Evolutionary conservation across 1,140 invertebrate genomes (phyloP).

Genomic region (Microplitis mediator): DNA sequence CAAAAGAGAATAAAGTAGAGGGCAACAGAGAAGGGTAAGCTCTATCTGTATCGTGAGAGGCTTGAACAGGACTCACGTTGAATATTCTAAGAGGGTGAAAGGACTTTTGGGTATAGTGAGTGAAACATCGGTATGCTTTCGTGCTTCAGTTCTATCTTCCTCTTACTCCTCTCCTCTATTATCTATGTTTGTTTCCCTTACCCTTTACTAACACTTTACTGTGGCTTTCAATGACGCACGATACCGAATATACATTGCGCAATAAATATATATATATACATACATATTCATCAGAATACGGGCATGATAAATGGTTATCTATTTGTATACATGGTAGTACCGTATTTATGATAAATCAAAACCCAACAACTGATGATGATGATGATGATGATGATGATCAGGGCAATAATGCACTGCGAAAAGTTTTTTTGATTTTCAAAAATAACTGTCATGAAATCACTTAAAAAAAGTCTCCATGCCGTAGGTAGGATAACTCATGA

Average conservation of each 20-base stretch:
- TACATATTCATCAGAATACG: not conserved
- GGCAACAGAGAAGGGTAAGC: not conserved
- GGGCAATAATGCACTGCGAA: no score
- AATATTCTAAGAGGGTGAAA: slow-evolving; percentile 14
- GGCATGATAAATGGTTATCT: slow-evolving; percentile 4
- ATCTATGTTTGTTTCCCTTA: not conserved
- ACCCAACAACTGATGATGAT: not conserved
- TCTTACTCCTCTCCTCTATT: not conserved
- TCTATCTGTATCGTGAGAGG: not conserved
- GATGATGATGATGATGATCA: no score
- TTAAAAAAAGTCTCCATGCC: no score
- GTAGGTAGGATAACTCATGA: no score
- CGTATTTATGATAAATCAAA: not conserved
- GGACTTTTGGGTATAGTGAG: not conserved
- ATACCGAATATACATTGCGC: slow-evolving; percentile 10
- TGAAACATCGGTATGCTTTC: slow-evolving; percentile 1
- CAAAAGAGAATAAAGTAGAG: no score
- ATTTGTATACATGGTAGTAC: no score
- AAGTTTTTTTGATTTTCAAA: no score
- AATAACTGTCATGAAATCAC: no score
- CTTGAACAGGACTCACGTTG: not conserved
- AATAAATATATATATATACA: not conserved
- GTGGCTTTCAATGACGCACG: slow-evolving; percentile 16
- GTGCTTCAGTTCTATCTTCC: not conserved
- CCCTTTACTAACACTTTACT: not conserved